phyloP scores from a whole-genome alignment of 1,140 invertebrate species.

The Pseudomyrmex gracilis region DNA sequence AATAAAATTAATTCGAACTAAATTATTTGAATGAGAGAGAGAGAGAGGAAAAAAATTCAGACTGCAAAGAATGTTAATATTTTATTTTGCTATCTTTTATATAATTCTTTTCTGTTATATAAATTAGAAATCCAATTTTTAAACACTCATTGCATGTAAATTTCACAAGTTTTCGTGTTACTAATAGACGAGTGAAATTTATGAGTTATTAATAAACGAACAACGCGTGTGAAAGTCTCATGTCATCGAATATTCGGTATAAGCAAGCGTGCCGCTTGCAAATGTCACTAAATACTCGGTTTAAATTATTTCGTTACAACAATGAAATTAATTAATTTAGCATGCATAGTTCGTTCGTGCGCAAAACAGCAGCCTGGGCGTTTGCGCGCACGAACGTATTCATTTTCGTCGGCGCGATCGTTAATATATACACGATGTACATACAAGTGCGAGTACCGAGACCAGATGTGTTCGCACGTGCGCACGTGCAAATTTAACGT shows the following conservation, averaged over 20 bases:
- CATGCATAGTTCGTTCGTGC: not conserved
- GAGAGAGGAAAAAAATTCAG: too few species aligned
- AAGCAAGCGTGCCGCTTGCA: not conserved
- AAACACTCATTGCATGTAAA: not conserved
- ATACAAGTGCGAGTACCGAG: not conserved
- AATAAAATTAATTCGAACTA: too few species aligned
- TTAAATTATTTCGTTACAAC: slow-evolving; percentile 44
- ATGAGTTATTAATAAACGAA: not conserved
- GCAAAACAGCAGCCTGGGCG: not conserved
- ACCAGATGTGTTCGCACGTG: slow-evolving; percentile 25
- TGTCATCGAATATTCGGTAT: too few species aligned
- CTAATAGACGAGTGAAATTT: not conserved
- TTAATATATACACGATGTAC: slow-evolving; percentile 12
- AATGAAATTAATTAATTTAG: slow-evolving; percentile 52
- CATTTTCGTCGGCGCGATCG: slow-evolving; percentile 31
- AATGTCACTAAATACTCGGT: not conserved
- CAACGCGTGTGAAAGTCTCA: not conserved
- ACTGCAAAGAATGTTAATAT: too few species aligned
- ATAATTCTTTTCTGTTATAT: too few species aligned
- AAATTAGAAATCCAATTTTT: not conserved
- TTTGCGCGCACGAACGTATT: slow-evolving; percentile 4
- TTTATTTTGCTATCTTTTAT: too few species aligned
- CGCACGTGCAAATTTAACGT: slow-evolving; percentile 39
- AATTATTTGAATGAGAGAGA: too few species aligned
- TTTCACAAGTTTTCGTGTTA: too few species aligned